phyloP scores from a whole-genome alignment of 30 jellyfish, hydroid and myxozoan species.

The Aurelia coerulea region DNA sequence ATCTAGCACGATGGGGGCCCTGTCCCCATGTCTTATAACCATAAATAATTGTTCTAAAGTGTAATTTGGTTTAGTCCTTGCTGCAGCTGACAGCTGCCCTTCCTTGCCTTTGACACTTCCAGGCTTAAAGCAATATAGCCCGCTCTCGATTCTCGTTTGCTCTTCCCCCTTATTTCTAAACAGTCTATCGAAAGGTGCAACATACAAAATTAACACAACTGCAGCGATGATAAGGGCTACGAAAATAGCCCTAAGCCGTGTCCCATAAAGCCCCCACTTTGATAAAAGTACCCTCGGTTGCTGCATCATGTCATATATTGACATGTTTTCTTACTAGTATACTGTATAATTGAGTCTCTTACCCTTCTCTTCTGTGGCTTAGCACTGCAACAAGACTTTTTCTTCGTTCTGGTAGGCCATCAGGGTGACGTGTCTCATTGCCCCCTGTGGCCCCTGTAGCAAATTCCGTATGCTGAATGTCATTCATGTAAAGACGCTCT shows the following conservation, averaged over 20 bases:
- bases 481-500: too few relatives aligned
- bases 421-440: too few relatives aligned
- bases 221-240: slow-evolving; percentile 1
- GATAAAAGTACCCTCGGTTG: slow-evolving; percentile 58
- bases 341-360: too few relatives aligned
- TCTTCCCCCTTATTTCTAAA: not conserved
- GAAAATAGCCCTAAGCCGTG: slow-evolving; percentile 33
- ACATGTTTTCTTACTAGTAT: slow-evolving; percentile 1
- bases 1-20: slow-evolving; percentile 86
- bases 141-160: slow-evolving; percentile 12
- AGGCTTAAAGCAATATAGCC: slow-evolving; percentile 77
- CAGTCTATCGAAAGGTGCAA: not conserved
- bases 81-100: slow-evolving; percentile 11
- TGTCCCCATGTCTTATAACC: slow-evolving; percentile 96
- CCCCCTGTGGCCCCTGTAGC: too few relatives aligned
- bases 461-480: too few relatives aligned
- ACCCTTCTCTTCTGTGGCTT: too few relatives aligned
- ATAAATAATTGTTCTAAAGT: slow-evolving; percentile 76
- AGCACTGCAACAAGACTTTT: too few relatives aligned
- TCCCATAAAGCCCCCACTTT: slow-evolving; percentile 73
- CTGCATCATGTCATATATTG: slow-evolving; percentile 12
- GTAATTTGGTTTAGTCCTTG: slow-evolving; percentile 17
- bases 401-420: too few relatives aligned
- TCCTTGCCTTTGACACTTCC: slow-evolving; percentile 81
- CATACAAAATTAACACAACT: not conserved